Conservation (phyloP, 1,140 invertebrate genomes). For the Brachionus koreanus region DNA sequence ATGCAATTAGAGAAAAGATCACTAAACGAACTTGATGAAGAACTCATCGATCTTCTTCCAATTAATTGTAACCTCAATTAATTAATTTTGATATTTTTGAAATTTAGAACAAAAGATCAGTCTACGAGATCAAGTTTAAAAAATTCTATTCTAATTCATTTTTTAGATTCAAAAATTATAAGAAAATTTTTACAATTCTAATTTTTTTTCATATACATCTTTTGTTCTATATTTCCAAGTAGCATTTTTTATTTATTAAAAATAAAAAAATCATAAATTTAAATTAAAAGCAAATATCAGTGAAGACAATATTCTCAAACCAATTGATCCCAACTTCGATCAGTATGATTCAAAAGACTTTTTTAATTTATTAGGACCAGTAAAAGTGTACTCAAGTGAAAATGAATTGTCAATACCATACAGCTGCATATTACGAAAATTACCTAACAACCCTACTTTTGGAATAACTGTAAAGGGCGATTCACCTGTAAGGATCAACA, state of each 20-base stretch:
- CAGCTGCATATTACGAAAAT: conserved; percentile 68
- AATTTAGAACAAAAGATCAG: neutral
- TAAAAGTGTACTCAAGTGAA: conserved; percentile 86
- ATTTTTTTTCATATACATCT: no score
- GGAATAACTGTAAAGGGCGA: conserved; percentile 88
- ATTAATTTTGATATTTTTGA: neutral
- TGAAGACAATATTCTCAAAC: conserved; percentile 52
- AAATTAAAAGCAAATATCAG: neutral
- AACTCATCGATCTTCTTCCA: conserved; percentile 71
- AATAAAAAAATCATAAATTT: neutral
- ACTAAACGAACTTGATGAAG: conserved; percentile 55
- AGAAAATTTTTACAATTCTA: no score
- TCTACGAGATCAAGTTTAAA: no score
- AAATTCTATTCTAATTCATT: no score
- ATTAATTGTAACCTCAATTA: conserved; percentile 65
- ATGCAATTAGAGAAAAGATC: conserved; percentile 68
- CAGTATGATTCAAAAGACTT: conserved; percentile 79
- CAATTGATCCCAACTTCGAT: conserved; percentile 80
- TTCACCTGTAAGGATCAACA: conserved; percentile 81
- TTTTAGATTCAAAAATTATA: no score
- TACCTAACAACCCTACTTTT: conserved; percentile 67
- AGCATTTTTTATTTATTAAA: no score
- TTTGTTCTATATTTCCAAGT: no score
- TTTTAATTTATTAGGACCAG: conserved; percentile 79
- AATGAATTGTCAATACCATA: conserved; percentile 84